phyloP scores from a whole-genome alignment of 1,140 invertebrate species.

The Micrasema longulum region DNA sequence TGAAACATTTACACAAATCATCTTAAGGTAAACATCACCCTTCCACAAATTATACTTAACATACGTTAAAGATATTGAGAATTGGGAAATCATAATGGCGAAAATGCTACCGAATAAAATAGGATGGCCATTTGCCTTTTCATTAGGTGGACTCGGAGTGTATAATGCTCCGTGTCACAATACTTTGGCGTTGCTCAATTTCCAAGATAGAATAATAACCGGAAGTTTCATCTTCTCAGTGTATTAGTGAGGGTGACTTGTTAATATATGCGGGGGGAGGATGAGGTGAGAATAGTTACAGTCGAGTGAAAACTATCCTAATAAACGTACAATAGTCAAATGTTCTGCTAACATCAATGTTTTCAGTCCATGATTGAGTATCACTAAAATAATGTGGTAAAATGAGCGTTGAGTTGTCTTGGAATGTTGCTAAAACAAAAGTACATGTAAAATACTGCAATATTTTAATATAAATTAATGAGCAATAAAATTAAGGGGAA shows the following conservation, averaged over 20 bases:
- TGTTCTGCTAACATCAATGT: no score
- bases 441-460: no score
- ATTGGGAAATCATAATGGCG: constrained; percentile 40
- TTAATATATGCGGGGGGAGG: no score
- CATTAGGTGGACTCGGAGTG: constrained; percentile 49
- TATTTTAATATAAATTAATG: neutral
- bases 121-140: constrained; percentile 51
- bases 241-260: no score
- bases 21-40: neutral
- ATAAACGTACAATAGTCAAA: no score
- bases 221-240: neutral
- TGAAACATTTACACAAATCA: constrained; percentile 1
- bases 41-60: constrained; percentile 9
- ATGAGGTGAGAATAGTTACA: no score
- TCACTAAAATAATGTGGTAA: neutral
- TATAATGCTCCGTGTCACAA: constrained; percentile 52
- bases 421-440: no score
- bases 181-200: constrained; percentile 52
- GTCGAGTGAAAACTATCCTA: no score
- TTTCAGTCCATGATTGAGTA: no score
- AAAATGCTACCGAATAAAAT: constrained; percentile 48
- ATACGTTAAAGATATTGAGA: constrained; percentile 38
- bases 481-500: constrained; percentile 8
- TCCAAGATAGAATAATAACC: constrained; percentile 47
- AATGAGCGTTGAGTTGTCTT: neutral